Evolutionary conservation across 1,140 invertebrate species (phyloP).

Genomic region (Lysiphlebus fabarum): DNA sequence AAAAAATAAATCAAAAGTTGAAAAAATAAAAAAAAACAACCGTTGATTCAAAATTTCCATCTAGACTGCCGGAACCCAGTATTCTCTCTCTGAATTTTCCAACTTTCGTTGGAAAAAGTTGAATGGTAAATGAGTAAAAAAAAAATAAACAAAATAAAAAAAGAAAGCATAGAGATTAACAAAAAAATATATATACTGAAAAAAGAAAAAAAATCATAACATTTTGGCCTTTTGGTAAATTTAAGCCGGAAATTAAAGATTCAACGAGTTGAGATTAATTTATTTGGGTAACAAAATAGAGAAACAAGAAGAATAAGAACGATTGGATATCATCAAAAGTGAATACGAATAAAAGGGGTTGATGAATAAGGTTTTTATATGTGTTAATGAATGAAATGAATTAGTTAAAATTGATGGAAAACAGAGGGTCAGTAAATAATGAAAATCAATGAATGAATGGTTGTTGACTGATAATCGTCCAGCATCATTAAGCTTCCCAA

Average conservation of each 20-base stretch:
- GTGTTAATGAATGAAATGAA: background rate
- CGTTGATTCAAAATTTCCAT: constrained; percentile 6
- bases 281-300: constrained; percentile 26
- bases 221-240: constrained; percentile 20
- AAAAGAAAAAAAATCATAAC: constrained; percentile 34
- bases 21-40: constrained; percentile 8
- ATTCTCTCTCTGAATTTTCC: background rate
- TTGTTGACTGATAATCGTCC: constrained; percentile 25
- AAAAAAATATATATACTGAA: constrained; percentile 26
- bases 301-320: constrained; percentile 12
- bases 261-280: constrained; percentile 45
- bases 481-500: constrained; percentile 29
- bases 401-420: background rate
- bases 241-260: constrained; percentile 45
- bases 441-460: constrained; percentile 34
- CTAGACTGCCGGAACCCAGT: background rate
- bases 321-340: too few species aligned
- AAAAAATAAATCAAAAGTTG: constrained; percentile 7
- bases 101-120: constrained; percentile 4
- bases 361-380: background rate
- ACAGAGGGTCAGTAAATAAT: constrained; percentile 30
- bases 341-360: background rate
- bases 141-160: background rate
- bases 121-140: constrained; percentile 8
- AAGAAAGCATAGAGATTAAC: constrained; percentile 6